Conservation (phyloP, 2,113 vertebrate species). For the Egretta garzetta region DNA sequence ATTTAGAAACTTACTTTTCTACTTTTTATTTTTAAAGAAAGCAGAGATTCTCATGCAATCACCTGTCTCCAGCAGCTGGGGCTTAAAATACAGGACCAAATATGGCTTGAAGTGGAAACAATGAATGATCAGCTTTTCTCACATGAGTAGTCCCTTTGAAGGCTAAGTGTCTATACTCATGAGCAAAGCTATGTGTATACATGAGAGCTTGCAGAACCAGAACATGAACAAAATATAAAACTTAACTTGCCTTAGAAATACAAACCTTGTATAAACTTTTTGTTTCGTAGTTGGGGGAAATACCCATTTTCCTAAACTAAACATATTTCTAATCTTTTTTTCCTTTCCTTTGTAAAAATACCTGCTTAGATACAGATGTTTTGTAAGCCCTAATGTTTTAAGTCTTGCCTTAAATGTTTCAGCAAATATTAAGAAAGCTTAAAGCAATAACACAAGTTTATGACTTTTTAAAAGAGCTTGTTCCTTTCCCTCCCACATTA, state of each 20-base stretch:
- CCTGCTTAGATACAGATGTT: neutral
- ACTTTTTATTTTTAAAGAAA: neutral
- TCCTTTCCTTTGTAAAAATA: slow-evolving; percentile 7
- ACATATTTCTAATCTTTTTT: neutral
- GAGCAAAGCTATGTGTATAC: neutral
- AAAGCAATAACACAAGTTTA: slow-evolving; percentile 35
- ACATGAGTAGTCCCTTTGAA: slow-evolving; percentile 49
- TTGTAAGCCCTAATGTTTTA: neutral
- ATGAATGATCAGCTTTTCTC: slow-evolving; percentile 41
- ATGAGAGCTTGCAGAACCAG: slow-evolving; percentile 4
- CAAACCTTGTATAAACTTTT: neutral
- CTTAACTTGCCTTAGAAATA: neutral
- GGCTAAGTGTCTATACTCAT: neutral
- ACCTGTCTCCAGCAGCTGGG: neutral
- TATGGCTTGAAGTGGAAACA: slow-evolving; percentile 45
- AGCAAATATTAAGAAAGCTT: slow-evolving; percentile 51
- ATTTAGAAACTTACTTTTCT: neutral
- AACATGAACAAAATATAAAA: neutral
- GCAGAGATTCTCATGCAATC: neutral
- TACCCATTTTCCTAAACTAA: slow-evolving; percentile 14
- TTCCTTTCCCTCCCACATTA: slow-evolving; percentile 43
- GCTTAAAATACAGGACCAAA: slow-evolving; percentile 15
- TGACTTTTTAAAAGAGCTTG: slow-evolving; percentile 41
- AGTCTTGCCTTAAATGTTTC: slow-evolving; percentile 48
- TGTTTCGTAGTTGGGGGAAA: neutral